A percentile compares a stretch with the other conserved stretches of the same genome.
Conservation (phyloP, 2,113 vertebrate species). For the Hoplias malabaricus region DNA sequence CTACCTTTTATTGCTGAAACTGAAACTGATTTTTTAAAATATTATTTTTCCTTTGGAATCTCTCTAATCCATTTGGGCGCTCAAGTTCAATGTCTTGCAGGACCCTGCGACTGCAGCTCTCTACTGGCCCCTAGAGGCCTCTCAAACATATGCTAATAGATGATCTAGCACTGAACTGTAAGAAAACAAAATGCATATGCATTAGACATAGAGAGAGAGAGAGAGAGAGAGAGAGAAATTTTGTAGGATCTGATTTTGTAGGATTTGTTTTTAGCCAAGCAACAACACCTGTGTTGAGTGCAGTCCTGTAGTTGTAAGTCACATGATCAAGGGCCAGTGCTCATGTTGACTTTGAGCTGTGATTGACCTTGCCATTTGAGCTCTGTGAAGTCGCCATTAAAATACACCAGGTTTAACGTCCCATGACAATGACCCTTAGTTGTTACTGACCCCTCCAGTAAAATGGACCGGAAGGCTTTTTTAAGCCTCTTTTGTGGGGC, state of each 20-base stretch:
- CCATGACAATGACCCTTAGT: slow-evolving; percentile 47
- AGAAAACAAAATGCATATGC: too few species aligned
- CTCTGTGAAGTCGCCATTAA: slow-evolving; percentile 49
- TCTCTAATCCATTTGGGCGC: neutral
- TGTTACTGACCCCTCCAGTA: slow-evolving; percentile 48
- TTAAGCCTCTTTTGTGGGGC: slow-evolving; percentile 36
- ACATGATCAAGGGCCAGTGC: slow-evolving; percentile 4
- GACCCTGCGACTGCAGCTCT: neutral
- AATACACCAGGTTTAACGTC: slow-evolving; percentile 38
- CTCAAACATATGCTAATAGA: neutral
- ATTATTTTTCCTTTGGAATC: too few species aligned
- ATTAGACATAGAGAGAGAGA: too few species aligned
- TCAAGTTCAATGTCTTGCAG: slow-evolving; percentile 34
- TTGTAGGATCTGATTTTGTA: too few species aligned
- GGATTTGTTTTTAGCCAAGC: slow-evolving; percentile 7
- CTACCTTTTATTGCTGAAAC: too few species aligned
- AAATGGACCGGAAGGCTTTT: slow-evolving; percentile 44
- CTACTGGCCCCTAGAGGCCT: slow-evolving; percentile 65
- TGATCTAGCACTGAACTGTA: neutral
- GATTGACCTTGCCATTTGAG: slow-evolving; percentile 26
- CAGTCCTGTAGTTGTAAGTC: slow-evolving; percentile 16
- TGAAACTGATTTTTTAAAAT: too few species aligned
- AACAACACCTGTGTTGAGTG: too few species aligned
- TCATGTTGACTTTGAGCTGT: slow-evolving; percentile 10
- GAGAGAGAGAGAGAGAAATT: too few species aligned